phyloP scores from a whole-genome alignment of 2,888 invertebrate genomes.

The Diarsia brunnea region DNA sequence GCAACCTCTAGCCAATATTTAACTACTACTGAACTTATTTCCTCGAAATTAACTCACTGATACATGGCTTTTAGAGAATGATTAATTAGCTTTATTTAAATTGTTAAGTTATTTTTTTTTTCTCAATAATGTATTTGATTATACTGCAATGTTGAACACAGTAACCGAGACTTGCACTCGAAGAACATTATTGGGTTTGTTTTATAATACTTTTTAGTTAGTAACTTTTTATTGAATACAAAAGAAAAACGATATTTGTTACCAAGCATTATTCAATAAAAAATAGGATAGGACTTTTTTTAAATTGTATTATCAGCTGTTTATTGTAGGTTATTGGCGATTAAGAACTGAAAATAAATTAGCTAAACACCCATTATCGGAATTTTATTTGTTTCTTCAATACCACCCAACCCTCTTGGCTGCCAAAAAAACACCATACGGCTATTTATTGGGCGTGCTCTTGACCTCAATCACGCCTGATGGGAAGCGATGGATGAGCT shows the following conservation, averaged over 20 bases:
- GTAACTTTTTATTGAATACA: conserved; percentile 88
- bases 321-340: conserved; percentile 90
- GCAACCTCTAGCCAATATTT: conserved; percentile 68
- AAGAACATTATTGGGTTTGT: conserved; percentile 83
- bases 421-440: too few relatives aligned
- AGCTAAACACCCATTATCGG: conserved; percentile 85
- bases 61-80: conserved; percentile 84
- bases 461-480: too few relatives aligned
- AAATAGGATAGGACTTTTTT: conserved; percentile 89
- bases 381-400: conserved; percentile 70
- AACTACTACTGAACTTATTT: conserved; percentile 68
- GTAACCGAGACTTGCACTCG: conserved; percentile 69
- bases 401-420: too few relatives aligned
- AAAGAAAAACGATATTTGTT: conserved; percentile 88
- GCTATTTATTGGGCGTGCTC: too few relatives aligned
- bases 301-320: conserved; percentile 91
- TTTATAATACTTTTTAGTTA: conserved; percentile 87
- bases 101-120: conserved; percentile 85
- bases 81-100: conserved; percentile 88
- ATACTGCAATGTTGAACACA: conserved; percentile 63
- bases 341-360: conserved; percentile 91
- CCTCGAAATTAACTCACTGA: conserved; percentile 82
- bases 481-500: too few relatives aligned
- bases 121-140: conserved; percentile 79
- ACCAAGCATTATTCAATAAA: conserved; percentile 91